phyloP scores from a whole-genome alignment of 2,888 invertebrate species.

The Nemurella pictetii region DNA sequence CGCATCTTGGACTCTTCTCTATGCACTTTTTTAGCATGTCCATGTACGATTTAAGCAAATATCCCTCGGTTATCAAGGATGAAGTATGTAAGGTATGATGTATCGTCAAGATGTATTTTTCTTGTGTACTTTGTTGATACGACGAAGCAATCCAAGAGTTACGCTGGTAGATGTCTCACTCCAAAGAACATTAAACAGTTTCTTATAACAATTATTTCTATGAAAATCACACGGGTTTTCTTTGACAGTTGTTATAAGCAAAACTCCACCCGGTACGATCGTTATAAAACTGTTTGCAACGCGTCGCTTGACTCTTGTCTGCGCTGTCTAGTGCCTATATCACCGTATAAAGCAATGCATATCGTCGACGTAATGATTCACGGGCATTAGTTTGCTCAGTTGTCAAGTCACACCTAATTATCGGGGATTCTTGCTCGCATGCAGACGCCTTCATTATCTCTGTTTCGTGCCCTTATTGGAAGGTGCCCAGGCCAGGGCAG shows the following conservation, averaged over 20 bases:
- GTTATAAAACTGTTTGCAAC: background rate
- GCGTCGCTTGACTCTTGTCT: background rate
- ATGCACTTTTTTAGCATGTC: no score
- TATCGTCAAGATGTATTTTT: no score
- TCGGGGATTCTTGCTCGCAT: conserved; percentile 33
- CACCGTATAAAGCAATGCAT: no score
- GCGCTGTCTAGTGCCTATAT: no score
- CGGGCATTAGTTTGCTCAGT: background rate
- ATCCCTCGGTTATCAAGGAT: no score
- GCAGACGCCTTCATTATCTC: conserved; percentile 39
- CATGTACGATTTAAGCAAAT: no score
- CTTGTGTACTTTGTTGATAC: no score
- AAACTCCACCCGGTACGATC: background rate
- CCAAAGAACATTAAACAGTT: no score
- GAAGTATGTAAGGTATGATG: no score
- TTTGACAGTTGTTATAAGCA: background rate
- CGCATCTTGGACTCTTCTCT: no score
- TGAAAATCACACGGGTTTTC: background rate
- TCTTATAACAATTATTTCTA: background rate
- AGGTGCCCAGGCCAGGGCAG: background rate
- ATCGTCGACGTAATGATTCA: background rate
- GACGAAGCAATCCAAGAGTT: no score
- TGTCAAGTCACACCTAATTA: conserved; percentile 1
- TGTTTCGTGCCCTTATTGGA: background rate
- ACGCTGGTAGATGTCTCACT: no score